Evolutionary conservation across 2,113 vertebrate species (phyloP).

Genomic region (Oncorhynchus nerka): DNA sequence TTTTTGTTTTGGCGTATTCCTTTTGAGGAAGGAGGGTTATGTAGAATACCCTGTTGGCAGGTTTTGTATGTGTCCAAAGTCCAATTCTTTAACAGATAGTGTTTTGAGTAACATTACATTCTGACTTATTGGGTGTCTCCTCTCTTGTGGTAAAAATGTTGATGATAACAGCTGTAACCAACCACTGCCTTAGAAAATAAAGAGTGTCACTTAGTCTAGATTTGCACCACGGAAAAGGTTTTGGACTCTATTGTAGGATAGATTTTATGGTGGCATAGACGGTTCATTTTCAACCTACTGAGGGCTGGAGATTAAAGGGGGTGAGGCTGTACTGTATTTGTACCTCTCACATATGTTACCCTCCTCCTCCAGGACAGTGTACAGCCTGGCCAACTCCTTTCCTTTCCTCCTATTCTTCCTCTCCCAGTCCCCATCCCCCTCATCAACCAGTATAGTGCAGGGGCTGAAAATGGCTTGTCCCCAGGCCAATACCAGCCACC

Average conservation of each 20-base stretch:
- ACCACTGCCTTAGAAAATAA: too few relatives aligned
- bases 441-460: not conserved
- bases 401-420: not conserved
- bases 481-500: not conserved
- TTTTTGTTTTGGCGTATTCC: constrained; percentile 38
- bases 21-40: constrained; percentile 14
- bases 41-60: constrained; percentile 9
- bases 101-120: not conserved
- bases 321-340: not conserved
- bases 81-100: not conserved
- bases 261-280: too few relatives aligned
- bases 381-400: not conserved
- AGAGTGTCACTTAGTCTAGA: too few relatives aligned
- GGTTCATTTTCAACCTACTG: not conserved
- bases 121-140: not conserved
- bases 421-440: not conserved
- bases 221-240: too few relatives aligned
- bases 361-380: not conserved
- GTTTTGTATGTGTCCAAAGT: not conserved
- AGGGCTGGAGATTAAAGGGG: not conserved
- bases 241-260: too few relatives aligned
- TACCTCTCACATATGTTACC: not conserved
- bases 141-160: too few relatives aligned
- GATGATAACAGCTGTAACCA: too few relatives aligned
- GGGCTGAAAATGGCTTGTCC: constrained; percentile 23